A percentile compares a stretch with the other conserved stretches of the same genome.
Evolutionary conservation across 2,888 invertebrate species (phyloP).

Genomic region (Chrysopilus asiliformis): DNA sequence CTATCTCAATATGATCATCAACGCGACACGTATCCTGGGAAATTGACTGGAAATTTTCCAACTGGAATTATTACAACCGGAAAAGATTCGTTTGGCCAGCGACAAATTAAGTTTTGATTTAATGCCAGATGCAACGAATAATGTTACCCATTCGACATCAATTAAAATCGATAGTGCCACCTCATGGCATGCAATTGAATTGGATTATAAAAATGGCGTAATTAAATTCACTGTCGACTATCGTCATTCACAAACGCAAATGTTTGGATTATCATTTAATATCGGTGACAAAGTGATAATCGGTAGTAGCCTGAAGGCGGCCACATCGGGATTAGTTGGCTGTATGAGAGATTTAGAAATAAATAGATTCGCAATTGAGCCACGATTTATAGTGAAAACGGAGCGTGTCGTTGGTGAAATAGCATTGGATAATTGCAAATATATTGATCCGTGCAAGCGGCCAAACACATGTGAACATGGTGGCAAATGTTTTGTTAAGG

Average conservation of each 20-base stretch:
- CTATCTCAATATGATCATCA: no score
- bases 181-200: slow-evolving; percentile 71
- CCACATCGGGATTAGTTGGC: slow-evolving; percentile 69
- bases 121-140: slow-evolving; percentile 58
- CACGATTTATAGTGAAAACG: slow-evolving; percentile 66
- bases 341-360: slow-evolving; percentile 83
- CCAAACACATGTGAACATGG: slow-evolving; percentile 89
- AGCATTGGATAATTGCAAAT: slow-evolving; percentile 77
- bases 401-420: slow-evolving; percentile 78
- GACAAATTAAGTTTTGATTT: slow-evolving; percentile 77
- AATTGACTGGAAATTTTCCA: no score
- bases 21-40: no score
- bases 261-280: slow-evolving; percentile 51
- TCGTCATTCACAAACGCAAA: slow-evolving; percentile 55
- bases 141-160: slow-evolving; percentile 62
- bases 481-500: slow-evolving; percentile 78
- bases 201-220: slow-evolving; percentile 61
- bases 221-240: slow-evolving; percentile 64
- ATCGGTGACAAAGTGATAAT: slow-evolving; percentile 59
- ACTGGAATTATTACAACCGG: background rate
- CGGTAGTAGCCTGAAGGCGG: slow-evolving; percentile 63
- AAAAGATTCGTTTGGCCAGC: slow-evolving; percentile 61
- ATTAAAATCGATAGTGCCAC: slow-evolving; percentile 68
- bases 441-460: slow-evolving; percentile 76
- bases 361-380: slow-evolving; percentile 68